Base-by-base conservation (phyloP, 1,140 invertebrate species). In the Drosophila repleta region DNA sequence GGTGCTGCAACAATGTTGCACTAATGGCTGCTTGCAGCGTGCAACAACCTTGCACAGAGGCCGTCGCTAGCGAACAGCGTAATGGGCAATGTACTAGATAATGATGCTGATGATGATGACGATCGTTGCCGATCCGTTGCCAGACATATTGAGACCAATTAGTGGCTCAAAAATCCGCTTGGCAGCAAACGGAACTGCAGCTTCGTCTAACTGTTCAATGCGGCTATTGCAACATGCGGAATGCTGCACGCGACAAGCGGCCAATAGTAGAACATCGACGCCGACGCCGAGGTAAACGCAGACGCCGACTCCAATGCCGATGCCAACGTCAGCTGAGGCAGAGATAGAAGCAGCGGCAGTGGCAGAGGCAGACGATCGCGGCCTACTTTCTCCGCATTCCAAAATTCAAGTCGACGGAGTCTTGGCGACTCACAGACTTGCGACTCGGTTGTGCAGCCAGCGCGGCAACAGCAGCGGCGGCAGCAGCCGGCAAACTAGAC, bases 311-410 rank as follows among this genome's bases (percentile, higher is more conserved):
- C 2, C 13, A 4, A 41, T 8, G n/a, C 4, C 39, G 39, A 41
- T 7, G 39, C n/a, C 39, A 15, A 13, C 39, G 39, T 41, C 39
- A 17, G 39, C 32, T 11, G 32, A 11, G 52, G 41, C 56, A 39
- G 37, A 52, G 43, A 37, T 7, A 13, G 39, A 45, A 32, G 49
- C 45, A 61, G 24, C 26, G 35, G 39, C 20, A 41, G 45, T 13
- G 35, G 20, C 39, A 71, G 62, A 68, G 66, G 46, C 81, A 84
- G 72, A 88, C 78, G 69, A 88, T 81, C 83, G 84, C 76, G 87
- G 76, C 87, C 87, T 90, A 90, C 87, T 90, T 90, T 90, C 87
- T 90, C 87, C 87, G 67, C 87, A 90, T 90, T 90, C 87, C 87
- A 70, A 76, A 70, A 70, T 64, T 60, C 72, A 74, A 70, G 60